Percentiles rank a stretch among this genome's conserved stretches.
Evolutionary conservation across 2,113 vertebrate genomes (phyloP).

Genomic region (Laticauda laticaudata): DNA sequence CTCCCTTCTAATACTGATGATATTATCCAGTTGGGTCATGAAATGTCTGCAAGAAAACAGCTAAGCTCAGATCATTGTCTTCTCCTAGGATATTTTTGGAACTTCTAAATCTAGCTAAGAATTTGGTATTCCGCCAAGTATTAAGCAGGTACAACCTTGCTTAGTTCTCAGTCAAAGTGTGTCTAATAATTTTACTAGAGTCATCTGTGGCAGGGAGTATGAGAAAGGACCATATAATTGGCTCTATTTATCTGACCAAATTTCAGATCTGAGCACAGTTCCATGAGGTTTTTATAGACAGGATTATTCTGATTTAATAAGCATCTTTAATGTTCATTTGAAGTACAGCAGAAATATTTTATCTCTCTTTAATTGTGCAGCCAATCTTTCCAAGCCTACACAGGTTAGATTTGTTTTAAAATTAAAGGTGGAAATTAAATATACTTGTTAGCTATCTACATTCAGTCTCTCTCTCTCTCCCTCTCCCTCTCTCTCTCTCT

Average conservation of each 20-base stretch:
- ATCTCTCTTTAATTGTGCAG: not conserved
- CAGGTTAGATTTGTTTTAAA: constrained; percentile 12
- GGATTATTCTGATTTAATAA: not conserved
- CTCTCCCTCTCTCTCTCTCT: not conserved
- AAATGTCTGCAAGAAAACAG: not conserved
- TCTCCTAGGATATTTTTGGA: not conserved
- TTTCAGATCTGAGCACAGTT: not conserved
- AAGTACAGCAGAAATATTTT: not conserved
- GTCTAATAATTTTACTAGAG: not conserved
- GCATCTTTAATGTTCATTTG: constrained; percentile 2
- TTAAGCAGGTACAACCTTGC: not conserved
- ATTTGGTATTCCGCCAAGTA: not conserved
- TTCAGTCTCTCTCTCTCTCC: not conserved
- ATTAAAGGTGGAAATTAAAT: constrained; percentile 19
- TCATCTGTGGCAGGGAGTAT: not conserved
- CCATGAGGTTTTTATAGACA: not conserved
- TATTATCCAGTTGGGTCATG: not conserved
- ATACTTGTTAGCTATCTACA: constrained; percentile 41
- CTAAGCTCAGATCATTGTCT: not conserved
- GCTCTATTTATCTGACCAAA: not conserved
- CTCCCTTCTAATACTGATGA: not conserved
- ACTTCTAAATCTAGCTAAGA: not conserved
- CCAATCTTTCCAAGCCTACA: not conserved
- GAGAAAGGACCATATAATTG: not conserved
- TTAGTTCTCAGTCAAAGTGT: not conserved